phyloP scores from a whole-genome alignment of 2,797 vertebrate genomes.

The Molossus molossus region DNA sequence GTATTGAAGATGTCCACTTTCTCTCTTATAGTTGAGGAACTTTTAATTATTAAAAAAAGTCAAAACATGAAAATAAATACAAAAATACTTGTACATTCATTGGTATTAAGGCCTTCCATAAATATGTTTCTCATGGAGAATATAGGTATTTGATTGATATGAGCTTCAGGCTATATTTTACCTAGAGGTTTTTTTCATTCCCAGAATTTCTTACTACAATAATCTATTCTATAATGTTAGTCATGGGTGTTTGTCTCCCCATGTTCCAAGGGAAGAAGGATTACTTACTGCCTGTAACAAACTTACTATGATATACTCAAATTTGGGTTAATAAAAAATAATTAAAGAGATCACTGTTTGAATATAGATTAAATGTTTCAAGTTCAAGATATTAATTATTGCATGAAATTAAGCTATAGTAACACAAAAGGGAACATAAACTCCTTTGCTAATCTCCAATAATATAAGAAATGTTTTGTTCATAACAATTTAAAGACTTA shows the following conservation, averaged over 20 bases:
- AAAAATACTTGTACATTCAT: not conserved
- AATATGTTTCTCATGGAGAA: not conserved
- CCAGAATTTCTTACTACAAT: not conserved
- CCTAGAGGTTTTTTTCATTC: not conserved
- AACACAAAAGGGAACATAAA: not conserved
- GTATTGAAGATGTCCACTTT: not conserved
- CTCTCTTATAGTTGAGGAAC: not conserved
- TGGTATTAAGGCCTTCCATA: not conserved
- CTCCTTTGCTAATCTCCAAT: not conserved
- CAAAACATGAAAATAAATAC: not conserved
- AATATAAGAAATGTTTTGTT: conserved; percentile 51
- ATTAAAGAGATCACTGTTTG: not conserved
- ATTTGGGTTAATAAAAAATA: not conserved
- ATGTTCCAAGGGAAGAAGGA: not conserved
- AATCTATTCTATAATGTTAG: not conserved
- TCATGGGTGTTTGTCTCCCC: not conserved
- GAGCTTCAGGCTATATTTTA: not conserved
- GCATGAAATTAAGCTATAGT: not conserved
- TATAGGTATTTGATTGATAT: not conserved
- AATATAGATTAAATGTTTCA: not conserved
- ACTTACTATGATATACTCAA: not conserved
- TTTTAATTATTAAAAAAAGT: not conserved
- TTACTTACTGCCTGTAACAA: not conserved
- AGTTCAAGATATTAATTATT: not conserved
- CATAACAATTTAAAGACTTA: not conserved